Conservation (phyloP, 2,888 invertebrate species). For the Agrochola litura region DNA sequence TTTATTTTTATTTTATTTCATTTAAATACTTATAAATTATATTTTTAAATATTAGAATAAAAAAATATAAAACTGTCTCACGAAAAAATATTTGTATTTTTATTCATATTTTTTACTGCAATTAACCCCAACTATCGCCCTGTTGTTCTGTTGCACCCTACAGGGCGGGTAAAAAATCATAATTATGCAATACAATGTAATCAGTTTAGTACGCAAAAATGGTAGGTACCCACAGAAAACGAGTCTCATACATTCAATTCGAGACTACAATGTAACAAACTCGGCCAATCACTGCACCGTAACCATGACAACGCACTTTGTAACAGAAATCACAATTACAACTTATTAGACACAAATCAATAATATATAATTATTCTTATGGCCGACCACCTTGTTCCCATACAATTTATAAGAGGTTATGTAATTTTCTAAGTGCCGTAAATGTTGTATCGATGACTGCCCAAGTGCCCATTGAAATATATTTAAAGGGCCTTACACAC, state of each 20-base stretch:
- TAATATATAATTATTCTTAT: constrained; percentile 38
- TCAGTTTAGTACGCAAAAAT: constrained; percentile 20
- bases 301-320: constrained; percentile 47
- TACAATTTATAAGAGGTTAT: constrained; percentile 35
- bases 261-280: constrained; percentile 34
- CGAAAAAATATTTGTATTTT: no score
- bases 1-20: no score
- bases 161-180: no score
- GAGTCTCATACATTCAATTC: constrained; percentile 5
- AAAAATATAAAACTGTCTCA: no score
- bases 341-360: constrained; percentile 48
- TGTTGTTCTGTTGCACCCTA: no score
- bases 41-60: no score
- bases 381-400: constrained; percentile 39
- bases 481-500: neutral
- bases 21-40: no score
- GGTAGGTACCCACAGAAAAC: neutral
- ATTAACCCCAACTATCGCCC: no score
- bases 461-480: constrained; percentile 1
- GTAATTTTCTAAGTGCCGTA: constrained; percentile 53
- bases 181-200: neutral
- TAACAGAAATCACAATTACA: constrained; percentile 54
- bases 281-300: constrained; percentile 21
- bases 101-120: no score
- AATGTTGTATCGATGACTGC: constrained; percentile 49